A percentile compares a stretch with the other conserved stretches of the same genome.
Conservation (phyloP, 2,888 invertebrate genomes). For the Alentia gelatinosa region DNA sequence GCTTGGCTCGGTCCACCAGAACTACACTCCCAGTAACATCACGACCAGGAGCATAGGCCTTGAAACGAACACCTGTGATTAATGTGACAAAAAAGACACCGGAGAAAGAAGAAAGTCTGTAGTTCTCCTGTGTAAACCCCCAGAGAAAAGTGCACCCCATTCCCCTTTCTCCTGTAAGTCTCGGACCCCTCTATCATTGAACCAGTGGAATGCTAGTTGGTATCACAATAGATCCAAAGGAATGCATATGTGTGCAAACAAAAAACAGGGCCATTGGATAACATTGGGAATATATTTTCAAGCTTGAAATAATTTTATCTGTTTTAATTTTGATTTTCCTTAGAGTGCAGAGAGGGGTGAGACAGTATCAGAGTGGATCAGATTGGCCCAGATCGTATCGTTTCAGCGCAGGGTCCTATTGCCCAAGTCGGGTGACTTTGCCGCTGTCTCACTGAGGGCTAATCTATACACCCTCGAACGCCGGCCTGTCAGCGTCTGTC, state of each 20-base stretch:
- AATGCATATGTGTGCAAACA: too few species aligned
- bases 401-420: not conserved
- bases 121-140: not conserved
- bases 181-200: not conserved
- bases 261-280: too few species aligned
- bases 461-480: too few species aligned
- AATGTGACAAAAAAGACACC: slow-evolving; percentile 23
- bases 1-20: not conserved
- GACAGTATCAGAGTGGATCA: not conserved
- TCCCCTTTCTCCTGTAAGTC: not conserved
- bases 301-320: too few species aligned
- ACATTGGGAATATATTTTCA: too few species aligned
- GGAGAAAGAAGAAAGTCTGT: not conserved
- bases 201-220: not conserved
- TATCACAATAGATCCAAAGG: not conserved
- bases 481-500: too few species aligned
- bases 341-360: too few species aligned
- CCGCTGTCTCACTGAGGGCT: not conserved
- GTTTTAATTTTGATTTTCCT: too few species aligned
- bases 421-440: not conserved
- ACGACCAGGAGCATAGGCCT: not conserved
- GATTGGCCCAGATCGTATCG: not conserved
- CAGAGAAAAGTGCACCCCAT: slow-evolving; percentile 1
- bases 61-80: slow-evolving; percentile 15
- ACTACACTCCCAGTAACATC: not conserved